Evolutionary conservation across 2,113 vertebrate genomes (phyloP), one percentile per base, ranked within the genome.

Genomic region (Eretmochelys imbricata): DNA sequence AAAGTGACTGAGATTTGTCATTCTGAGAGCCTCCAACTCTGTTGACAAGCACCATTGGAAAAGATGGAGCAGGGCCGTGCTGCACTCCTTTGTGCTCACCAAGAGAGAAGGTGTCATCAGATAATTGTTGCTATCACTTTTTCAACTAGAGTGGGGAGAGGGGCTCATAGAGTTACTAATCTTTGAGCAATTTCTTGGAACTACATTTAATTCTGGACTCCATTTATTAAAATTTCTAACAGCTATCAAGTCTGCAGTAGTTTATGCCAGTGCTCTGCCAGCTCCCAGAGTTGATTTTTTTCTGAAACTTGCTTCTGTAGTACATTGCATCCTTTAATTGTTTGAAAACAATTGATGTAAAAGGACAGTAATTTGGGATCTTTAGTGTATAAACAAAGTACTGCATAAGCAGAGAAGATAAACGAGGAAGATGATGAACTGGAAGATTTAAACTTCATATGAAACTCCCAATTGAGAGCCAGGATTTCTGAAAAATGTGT

Each of bases 271-370:
- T 81, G 38, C n/a, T 8, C 92, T 88, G 2, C 0, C 88, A 86
- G 88, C 91, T 95, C 83, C 88, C n/a, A 76, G 89, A 88, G 85
- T 53, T 87, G 35, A 83, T n/a, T 78, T 22, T 54, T 89, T 54
- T 38, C 29, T 0, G 10, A 80, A 38, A 84, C 69, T 87, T 55
- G 90, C 50, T 92, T 89, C 75, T 55, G 3, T 83, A 90, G 75
- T 91, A 95, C 85, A 92, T 95, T 82, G 27, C 48, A 91, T n/a
- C 84, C 85, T 96, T 95, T 93, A 93, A 95, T 95, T 95, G 89
- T 95, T 95, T 59, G 65, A 72, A 83, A 91, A 85, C 89, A 94
- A 83, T 22, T 69, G 84, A 90, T 92, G 65, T 85, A 76, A 92
- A 85, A 82, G 84, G 84, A 82, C 79, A 53, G 89, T 75, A 88